These are phyloP conservation scores for Eledona agricola DNA, from an alignment of 2,888 invertebrate genomes.

Conservation along the genomic window DNA sequence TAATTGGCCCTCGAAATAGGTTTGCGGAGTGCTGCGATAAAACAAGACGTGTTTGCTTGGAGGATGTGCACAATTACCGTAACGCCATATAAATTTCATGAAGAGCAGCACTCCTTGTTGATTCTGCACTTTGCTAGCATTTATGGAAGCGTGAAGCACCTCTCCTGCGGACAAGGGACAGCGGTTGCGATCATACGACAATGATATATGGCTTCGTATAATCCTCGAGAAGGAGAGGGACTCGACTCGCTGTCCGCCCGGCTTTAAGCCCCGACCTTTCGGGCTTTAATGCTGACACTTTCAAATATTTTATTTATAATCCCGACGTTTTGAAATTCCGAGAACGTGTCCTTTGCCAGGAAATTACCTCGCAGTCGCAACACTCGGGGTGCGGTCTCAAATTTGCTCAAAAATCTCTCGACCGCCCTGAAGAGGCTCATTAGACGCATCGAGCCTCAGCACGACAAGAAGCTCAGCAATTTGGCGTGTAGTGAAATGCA, in stretches of 20 bases:
- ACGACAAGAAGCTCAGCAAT: slow-evolving; percentile 27
- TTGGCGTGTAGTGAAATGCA: slow-evolving; percentile 26
- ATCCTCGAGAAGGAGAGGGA: slow-evolving; percentile 33
- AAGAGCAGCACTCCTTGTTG: slow-evolving; percentile 39
- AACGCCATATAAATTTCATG: slow-evolving; percentile 28
- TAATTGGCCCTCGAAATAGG: slow-evolving; percentile 5
- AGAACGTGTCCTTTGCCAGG: slow-evolving; percentile 26
- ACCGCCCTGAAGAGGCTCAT: slow-evolving; percentile 14
- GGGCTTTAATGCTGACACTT: slow-evolving; percentile 43
- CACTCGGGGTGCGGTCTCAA: no score
- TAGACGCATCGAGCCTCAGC: not conserved
- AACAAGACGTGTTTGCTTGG: slow-evolving; percentile 2
- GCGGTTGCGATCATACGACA: slow-evolving; percentile 42
- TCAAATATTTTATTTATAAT: slow-evolving; percentile 47
- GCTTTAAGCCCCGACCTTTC: slow-evolving; percentile 36
- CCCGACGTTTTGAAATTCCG: slow-evolving; percentile 37
- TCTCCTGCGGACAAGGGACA: slow-evolving; percentile 45
- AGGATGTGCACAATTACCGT: slow-evolving; percentile 28
- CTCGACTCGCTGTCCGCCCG: slow-evolving; percentile 25
- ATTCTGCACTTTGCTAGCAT: slow-evolving; percentile 49
- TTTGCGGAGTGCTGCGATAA: slow-evolving; percentile 3
- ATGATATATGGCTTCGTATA: slow-evolving; percentile 45
- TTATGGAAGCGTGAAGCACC: slow-evolving; percentile 47
- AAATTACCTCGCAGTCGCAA: slow-evolving; percentile 30
- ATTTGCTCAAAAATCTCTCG: no score